Conservation (phyloP, 2,888 invertebrate species). For the Coleophora flavipennella region DNA sequence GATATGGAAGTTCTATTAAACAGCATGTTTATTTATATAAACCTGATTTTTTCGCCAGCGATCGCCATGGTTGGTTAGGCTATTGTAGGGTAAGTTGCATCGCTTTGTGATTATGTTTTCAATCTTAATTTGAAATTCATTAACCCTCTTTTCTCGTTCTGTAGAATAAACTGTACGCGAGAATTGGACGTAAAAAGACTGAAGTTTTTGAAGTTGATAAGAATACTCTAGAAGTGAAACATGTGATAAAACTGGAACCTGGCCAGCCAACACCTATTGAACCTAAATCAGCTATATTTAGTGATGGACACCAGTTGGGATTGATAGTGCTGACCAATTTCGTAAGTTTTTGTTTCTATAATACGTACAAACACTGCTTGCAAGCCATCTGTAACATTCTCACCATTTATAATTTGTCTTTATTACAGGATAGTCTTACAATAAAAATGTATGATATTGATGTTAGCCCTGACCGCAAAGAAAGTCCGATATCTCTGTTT, state of each 20-base stretch:
- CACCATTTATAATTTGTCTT: neutral
- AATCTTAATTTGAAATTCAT: neutral
- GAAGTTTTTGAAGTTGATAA: conserved; percentile 61
- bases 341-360: conserved; percentile 34
- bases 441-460: conserved; percentile 54
- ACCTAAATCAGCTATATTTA: conserved; percentile 53
- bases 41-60: conserved; percentile 83
- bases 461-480: conserved; percentile 23
- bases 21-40: conserved; percentile 92
- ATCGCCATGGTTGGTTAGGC: conserved; percentile 87
- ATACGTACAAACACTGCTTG: no score
- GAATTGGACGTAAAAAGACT: conserved; percentile 69
- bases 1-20: conserved; percentile 92
- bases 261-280: conserved; percentile 39
- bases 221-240: conserved; percentile 47
- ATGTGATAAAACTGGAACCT: conserved; percentile 43
- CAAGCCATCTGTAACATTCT: no score
- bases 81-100: conserved; percentile 79
- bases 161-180: conserved; percentile 88
- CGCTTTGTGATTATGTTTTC: neutral
- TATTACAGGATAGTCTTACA: conserved; percentile 48
- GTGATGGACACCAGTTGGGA: conserved; percentile 63
- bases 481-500: conserved; percentile 29
- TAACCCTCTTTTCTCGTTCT: conserved; percentile 26
- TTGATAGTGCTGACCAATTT: conserved; percentile 57